Conservation (phyloP, 2,888 invertebrate species). For the Hedya salicella region DNA sequence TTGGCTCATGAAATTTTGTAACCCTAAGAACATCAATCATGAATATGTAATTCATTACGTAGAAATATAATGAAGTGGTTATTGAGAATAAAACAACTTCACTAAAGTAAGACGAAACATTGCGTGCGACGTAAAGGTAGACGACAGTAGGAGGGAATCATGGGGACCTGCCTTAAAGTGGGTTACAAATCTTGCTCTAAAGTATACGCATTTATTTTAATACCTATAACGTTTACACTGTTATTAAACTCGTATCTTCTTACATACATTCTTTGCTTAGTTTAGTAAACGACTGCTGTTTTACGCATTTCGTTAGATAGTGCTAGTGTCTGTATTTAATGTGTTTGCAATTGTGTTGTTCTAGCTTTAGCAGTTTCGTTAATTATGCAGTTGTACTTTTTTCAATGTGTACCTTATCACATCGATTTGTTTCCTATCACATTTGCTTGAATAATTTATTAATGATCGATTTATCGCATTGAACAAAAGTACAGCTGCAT, state of each 20-base stretch:
- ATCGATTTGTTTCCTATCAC: neutral
- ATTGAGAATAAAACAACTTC: too few species aligned
- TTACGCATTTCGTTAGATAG: neutral
- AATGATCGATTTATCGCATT: too few species aligned
- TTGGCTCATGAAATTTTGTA: too few species aligned
- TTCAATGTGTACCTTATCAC: neutral
- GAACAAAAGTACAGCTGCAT: too few species aligned
- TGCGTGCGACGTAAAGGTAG: too few species aligned
- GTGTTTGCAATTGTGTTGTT: neutral
- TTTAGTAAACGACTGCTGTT: neutral
- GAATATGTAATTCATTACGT: too few species aligned
- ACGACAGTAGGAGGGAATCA: too few species aligned
- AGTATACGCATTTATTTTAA: slow-evolving; percentile 9
- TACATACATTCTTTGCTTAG: neutral
- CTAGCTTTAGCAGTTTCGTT: neutral
- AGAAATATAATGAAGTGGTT: too few species aligned
- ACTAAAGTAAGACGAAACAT: too few species aligned
- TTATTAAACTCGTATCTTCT: neutral
- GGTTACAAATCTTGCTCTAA: slow-evolving; percentile 1
- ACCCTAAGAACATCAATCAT: too few species aligned
- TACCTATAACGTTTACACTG: neutral
- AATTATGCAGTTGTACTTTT: neutral
- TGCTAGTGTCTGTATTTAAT: neutral
- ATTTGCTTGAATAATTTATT: neutral
- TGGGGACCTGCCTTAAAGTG: neutral